Conservation (phyloP, 2,888 invertebrate species). For the Hyposoter dolosus region DNA sequence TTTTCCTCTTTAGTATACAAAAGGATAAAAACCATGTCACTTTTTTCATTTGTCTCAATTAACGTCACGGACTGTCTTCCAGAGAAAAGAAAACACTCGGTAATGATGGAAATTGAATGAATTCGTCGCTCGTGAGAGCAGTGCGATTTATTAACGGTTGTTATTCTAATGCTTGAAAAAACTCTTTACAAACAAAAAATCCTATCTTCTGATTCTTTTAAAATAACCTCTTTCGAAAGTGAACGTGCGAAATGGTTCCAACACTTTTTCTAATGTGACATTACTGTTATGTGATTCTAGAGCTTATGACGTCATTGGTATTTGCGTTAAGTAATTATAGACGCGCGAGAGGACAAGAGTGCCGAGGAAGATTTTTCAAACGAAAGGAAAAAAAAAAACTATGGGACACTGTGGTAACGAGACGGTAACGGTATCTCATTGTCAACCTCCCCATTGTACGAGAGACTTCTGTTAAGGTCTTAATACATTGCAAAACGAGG, state of each 20-base stretch:
- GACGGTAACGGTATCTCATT: slow-evolving; percentile 51
- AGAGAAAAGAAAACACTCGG: not conserved
- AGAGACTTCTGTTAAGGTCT: slow-evolving; percentile 32
- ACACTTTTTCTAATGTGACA: slow-evolving; percentile 35
- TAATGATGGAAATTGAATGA: slow-evolving; percentile 39
- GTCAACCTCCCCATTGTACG: slow-evolving; percentile 39
- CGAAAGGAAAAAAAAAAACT: not conserved
- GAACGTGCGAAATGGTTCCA: slow-evolving; percentile 24
- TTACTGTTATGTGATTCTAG: slow-evolving; percentile 51
- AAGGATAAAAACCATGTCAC: slow-evolving; percentile 16
- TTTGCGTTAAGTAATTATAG: slow-evolving; percentile 53
- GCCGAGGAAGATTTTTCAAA: slow-evolving; percentile 7
- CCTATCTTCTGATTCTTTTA: slow-evolving; percentile 11
- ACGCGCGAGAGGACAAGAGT: slow-evolving; percentile 34
- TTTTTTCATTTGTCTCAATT: slow-evolving; percentile 48
- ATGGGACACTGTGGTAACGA: slow-evolving; percentile 33
- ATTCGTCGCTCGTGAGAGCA: slow-evolving; percentile 33
- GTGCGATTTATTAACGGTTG: slow-evolving; percentile 38
- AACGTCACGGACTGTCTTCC: slow-evolving; percentile 16
- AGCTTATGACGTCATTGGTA: slow-evolving; percentile 59
- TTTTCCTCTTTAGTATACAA: slow-evolving; percentile 2
- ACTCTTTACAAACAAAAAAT: slow-evolving; percentile 11
- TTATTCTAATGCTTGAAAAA: slow-evolving; percentile 48
- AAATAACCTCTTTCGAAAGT: slow-evolving; percentile 39
- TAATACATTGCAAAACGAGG: slow-evolving; percentile 28